Evolutionary conservation across 1,140 invertebrate genomes (phyloP), one percentile per base, ranked within the genome.

Genomic region (Lordiphosa collinella): DNA sequence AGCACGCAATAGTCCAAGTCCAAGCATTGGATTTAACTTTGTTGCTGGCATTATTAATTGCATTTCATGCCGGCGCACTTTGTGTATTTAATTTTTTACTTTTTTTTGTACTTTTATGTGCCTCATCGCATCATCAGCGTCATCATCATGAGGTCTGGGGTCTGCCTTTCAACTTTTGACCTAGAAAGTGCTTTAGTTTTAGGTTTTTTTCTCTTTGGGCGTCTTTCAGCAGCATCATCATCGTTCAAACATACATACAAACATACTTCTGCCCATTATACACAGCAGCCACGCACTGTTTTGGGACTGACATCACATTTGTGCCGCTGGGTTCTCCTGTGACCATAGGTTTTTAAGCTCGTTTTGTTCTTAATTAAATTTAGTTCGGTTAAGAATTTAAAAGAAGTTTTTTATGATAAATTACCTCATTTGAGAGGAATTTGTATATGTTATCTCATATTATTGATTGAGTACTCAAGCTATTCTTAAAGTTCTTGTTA

Each of bases 151-250:
- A 29, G 29, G 53, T 34, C 46, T 64, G 52, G 11, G 22, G n/a
- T 66, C 43, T 60, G 54, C 76, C 58, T 80, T 68, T 80, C 62
- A 80, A 80, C 76, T 80, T 80, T 80, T 80, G 78, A 82, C 76
- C 76, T 71, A 80, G 78, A 80, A 80, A 80, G 76, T 75, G 76
- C 12, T 76, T 80, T 53, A 80, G 71, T 72, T 76, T 67, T 43
- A 38, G 63, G 35, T 51, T 50, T 46, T 46, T 38, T 54, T 34
- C 60, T 22, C 34, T 38, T 56, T 18, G 25, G 49, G 69, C 61
- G 50, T 75, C 65, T 71, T 66, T 54, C 50, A 56, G 35, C 10
- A 53, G 32, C 41, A 29, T 44, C n/a, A n/a, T n/a, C 44, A 51
- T 48, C 38, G 25, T 7, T 18, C 16, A 18, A 36, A 65, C 35